phyloP scores from a whole-genome alignment of 2,113 vertebrate species.

The Hippopotamus amphibius region DNA sequence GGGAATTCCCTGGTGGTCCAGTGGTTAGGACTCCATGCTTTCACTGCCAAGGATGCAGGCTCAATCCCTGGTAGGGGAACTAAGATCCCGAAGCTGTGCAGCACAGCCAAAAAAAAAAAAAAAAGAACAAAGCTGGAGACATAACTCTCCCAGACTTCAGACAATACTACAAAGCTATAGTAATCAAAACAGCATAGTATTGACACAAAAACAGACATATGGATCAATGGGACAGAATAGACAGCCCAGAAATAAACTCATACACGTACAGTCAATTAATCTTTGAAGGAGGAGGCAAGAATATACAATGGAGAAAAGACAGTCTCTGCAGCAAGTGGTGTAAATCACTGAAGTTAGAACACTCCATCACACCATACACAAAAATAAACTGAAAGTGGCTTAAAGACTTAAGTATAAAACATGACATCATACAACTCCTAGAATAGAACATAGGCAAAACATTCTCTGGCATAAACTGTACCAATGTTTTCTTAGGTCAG shows the following conservation, averaged over 20 bases:
- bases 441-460: background rate
- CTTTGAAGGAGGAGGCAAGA: background rate
- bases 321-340: background rate
- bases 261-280: background rate
- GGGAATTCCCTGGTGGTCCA: too few species aligned
- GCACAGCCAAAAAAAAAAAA: too few species aligned
- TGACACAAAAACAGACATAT: background rate
- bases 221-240: background rate
- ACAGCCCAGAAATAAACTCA: accelerated
- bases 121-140: background rate
- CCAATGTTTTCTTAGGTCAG: background rate
- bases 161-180: background rate
- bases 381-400: background rate
- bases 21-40: too few species aligned
- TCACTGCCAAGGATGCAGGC: too few species aligned
- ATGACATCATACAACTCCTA: background rate
- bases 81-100: too few species aligned
- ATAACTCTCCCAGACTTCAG: background rate
- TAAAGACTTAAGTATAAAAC: background rate
- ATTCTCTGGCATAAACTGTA: background rate
- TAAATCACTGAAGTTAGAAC: background rate
- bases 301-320: background rate
- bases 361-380: background rate
- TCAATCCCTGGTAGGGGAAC: too few species aligned
- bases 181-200: background rate